These are phyloP conservation scores for Puffinus mauretanicus DNA, from an alignment of 2,113 vertebrate species.

Conservation along the genomic window DNA sequence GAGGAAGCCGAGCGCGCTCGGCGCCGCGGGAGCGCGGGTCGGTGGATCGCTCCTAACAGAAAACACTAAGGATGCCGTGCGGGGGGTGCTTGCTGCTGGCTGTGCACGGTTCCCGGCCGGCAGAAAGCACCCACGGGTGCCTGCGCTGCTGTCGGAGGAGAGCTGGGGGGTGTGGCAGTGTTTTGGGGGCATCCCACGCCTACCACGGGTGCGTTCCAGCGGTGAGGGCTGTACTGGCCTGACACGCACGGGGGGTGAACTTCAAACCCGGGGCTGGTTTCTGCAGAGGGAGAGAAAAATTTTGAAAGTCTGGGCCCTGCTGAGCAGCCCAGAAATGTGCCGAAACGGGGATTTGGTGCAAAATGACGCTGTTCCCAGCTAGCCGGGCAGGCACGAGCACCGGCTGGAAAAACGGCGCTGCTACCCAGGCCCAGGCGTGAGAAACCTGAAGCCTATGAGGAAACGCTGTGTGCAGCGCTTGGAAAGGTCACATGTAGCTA, in stretches of 20 bases:
- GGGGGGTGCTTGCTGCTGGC: neutral
- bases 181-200: neutral
- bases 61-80: neutral
- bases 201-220: accelerated
- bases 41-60: neutral
- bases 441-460: neutral
- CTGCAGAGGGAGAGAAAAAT: neutral
- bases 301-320: neutral
- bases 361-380: neutral
- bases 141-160: neutral
- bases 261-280: neutral
- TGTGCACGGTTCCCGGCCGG: accelerated
- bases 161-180: neutral
- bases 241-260: accelerated
- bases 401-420: neutral
- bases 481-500: neutral
- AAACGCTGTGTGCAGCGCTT: neutral
- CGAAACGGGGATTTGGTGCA: accelerated
- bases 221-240: neutral
- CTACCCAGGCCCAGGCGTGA: neutral
- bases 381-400: neutral
- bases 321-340: neutral
- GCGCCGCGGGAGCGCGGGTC: accelerated
- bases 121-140: neutral
- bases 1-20: accelerated